Percentiles rank a stretch among this genome's conserved stretches.
These are phyloP conservation scores for Agrotis puta DNA, from an alignment of 2,888 invertebrate species.

Conservation along the genomic window DNA sequence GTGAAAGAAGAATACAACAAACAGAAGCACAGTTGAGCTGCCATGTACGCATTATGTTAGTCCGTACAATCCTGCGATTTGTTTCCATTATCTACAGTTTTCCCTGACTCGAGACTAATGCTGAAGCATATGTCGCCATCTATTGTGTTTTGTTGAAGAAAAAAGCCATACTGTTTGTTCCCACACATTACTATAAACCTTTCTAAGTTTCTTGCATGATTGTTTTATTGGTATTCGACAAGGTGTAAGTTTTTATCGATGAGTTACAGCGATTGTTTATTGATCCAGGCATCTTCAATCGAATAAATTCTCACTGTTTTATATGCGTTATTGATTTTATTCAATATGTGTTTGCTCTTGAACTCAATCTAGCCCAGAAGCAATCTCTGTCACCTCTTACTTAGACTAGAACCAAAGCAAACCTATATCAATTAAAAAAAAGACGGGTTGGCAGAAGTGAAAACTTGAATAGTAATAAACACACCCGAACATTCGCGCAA, in stretches of 20 bases:
- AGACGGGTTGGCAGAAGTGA: too few relatives aligned
- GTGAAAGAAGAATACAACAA: not conserved
- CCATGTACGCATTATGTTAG: conserved; percentile 12
- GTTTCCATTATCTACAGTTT: conserved; percentile 54
- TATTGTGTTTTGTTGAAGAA: conserved; percentile 55
- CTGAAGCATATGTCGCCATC: conserved; percentile 60
- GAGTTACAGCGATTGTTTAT: conserved; percentile 14
- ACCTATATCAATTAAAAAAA: too few relatives aligned
- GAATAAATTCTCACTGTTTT: not conserved
- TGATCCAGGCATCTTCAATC: not conserved
- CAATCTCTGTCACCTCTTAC: too few relatives aligned
- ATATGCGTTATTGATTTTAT: too few relatives aligned
- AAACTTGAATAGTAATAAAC: too few relatives aligned
- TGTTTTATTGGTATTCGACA: conserved; percentile 17
- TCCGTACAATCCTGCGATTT: conserved; percentile 46
- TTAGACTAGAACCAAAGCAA: too few relatives aligned
- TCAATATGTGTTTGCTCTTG: too few relatives aligned
- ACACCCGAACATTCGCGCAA: too few relatives aligned
- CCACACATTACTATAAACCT: conserved; percentile 37
- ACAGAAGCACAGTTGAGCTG: not conserved
- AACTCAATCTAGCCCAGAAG: too few relatives aligned
- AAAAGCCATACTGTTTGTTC: conserved; percentile 53
- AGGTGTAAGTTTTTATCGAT: not conserved
- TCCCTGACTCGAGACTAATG: conserved; percentile 51
- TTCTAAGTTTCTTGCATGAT: conserved; percentile 38